phyloP scores from a whole-genome alignment of 1,140 invertebrate species.

The Halyomorpha halys region DNA sequence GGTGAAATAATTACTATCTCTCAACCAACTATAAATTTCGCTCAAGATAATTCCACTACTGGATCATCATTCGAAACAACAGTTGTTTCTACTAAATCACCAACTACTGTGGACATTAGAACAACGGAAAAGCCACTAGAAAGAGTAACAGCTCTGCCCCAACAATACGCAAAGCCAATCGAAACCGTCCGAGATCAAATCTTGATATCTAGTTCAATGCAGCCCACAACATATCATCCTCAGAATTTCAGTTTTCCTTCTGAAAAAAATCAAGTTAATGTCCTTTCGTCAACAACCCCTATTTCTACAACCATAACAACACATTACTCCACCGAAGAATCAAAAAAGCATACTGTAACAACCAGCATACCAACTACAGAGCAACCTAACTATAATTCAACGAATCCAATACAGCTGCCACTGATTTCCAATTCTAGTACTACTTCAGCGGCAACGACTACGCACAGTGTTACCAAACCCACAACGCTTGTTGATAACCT shows the following conservation, averaged over 20 bases:
- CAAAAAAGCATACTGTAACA: conserved; percentile 28
- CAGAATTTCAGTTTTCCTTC: conserved; percentile 31
- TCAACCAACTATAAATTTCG: neutral
- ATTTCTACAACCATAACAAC: conserved; percentile 22
- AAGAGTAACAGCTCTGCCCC: neutral
- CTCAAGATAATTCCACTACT: neutral
- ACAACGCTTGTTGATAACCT: neutral
- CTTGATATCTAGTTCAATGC: neutral
- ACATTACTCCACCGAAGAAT: conserved; percentile 7
- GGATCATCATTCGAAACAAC: neutral
- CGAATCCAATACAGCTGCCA: neutral
- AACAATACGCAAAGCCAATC: neutral
- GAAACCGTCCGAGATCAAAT: neutral
- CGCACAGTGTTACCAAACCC: conserved; percentile 3
- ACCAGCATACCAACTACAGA: neutral
- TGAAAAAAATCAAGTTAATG: conserved; percentile 27
- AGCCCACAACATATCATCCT: conserved; percentile 11
- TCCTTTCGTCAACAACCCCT: conserved; percentile 28
- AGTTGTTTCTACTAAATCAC: neutral
- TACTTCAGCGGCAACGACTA: conserved; percentile 24
- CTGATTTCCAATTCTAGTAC: neutral
- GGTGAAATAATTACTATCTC: neutral
- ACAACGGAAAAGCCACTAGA: neutral
- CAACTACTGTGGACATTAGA: neutral
- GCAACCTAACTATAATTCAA: neutral